Evolutionary conservation across 2,113 vertebrate genomes (phyloP).

Genomic region (Marcusenius ussheri): DNA sequence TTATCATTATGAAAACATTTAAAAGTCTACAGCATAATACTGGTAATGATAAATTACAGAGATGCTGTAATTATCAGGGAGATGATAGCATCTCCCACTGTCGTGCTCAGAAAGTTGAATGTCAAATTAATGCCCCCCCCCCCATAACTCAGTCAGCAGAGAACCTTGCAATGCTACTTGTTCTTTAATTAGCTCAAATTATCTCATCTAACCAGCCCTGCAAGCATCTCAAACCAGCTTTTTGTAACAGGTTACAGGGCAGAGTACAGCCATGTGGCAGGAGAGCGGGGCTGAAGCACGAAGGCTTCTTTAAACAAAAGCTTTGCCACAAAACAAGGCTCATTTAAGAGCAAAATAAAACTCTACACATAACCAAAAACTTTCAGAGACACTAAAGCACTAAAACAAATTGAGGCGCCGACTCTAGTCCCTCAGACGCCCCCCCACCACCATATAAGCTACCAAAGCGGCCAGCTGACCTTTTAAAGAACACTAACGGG

Average conservation of each 20-base stretch:
- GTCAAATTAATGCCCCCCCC: not conserved
- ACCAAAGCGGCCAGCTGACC: not conserved
- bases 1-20: not conserved
- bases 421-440: not conserved
- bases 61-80: not conserved
- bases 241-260: not conserved
- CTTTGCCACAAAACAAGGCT: not conserved
- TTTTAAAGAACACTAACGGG: slow-evolving; percentile 1
- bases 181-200: not conserved
- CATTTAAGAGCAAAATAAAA: not conserved
- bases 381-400: not conserved
- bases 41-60: not conserved
- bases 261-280: not conserved
- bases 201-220: not conserved
- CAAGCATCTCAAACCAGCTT: not conserved
- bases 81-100: not conserved
- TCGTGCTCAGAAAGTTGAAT: not conserved
- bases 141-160: not conserved
- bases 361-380: not conserved
- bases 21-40: not conserved
- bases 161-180: slow-evolving; percentile 13
- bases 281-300: not conserved
- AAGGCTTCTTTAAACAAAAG: not conserved
- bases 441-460: not conserved
- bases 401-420: not conserved